Conservation (phyloP, 2,113 vertebrate species). For the Phyllostomus discolor region DNA sequence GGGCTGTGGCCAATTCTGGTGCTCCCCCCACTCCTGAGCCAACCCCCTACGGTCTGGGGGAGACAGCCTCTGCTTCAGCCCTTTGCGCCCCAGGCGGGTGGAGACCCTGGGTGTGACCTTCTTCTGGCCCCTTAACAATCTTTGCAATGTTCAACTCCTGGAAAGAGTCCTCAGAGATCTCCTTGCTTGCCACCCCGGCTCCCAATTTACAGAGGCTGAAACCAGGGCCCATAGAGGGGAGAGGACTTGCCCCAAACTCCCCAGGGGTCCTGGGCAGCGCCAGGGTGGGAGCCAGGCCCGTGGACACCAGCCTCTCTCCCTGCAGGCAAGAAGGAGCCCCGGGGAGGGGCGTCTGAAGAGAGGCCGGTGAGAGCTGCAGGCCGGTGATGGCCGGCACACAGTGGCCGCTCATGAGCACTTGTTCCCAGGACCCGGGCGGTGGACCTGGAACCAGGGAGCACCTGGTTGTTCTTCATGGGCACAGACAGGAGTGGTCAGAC, state of each 20-base stretch:
- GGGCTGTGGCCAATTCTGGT: not conserved
- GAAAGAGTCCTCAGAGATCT: not conserved
- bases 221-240: not conserved
- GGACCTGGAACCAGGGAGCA: not conserved
- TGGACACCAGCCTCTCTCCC: not conserved
- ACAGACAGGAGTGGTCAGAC: not conserved
- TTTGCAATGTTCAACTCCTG: not conserved
- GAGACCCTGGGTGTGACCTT: too few species aligned
- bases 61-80: not conserved
- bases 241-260: not conserved
- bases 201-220: not conserved
- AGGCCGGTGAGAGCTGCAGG: not conserved
- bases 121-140: not conserved
- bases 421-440: not conserved
- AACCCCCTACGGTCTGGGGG: accelerated
- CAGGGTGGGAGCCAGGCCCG: not conserved
- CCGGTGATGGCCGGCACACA: not conserved
- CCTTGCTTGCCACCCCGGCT: not conserved
- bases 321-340: not conserved
- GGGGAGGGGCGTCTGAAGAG: not conserved
- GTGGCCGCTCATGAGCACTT: accelerated
- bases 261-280: not conserved
- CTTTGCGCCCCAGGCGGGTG: not conserved
- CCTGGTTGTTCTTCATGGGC: not conserved
- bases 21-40: too few species aligned